These are phyloP conservation scores for Colossoma macropomum DNA, from an alignment of 2,113 vertebrate genomes.

Conservation along the genomic window DNA sequence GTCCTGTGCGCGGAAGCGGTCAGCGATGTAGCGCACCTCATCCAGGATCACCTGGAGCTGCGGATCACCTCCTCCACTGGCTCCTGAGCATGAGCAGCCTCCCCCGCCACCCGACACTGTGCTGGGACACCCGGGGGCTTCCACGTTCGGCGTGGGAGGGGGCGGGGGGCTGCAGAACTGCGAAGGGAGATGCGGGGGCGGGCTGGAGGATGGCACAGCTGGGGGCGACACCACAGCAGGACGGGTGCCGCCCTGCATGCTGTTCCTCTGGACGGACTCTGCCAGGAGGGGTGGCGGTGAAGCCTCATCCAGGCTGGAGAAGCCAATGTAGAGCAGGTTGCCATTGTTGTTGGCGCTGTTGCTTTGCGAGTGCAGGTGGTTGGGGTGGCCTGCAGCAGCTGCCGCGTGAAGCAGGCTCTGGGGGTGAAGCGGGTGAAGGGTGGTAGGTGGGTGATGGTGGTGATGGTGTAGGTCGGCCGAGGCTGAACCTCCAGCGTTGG, in stretches of 20 bases:
- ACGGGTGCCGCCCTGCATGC: slow-evolving; percentile 57
- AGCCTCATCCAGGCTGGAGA: slow-evolving; percentile 77
- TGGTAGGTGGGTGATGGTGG: slow-evolving; percentile 50
- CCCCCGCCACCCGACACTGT: slow-evolving; percentile 80
- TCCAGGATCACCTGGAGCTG: slow-evolving; percentile 81
- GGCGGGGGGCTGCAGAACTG: slow-evolving; percentile 77
- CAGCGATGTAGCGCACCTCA: slow-evolving; percentile 80
- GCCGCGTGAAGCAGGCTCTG: slow-evolving; percentile 66
- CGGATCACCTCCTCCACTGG: slow-evolving; percentile 71
- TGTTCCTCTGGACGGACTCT: slow-evolving; percentile 70
- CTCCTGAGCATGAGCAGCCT: slow-evolving; percentile 59
- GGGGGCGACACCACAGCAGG: slow-evolving; percentile 69
- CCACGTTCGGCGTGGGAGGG: slow-evolving; percentile 67
- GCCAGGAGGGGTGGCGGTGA: slow-evolving; percentile 62
- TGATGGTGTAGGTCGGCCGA: slow-evolving; percentile 42
- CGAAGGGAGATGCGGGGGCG: slow-evolving; percentile 83
- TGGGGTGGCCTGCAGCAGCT: slow-evolving; percentile 53
- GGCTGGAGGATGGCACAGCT: slow-evolving; percentile 77
- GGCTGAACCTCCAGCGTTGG: slow-evolving; percentile 59
- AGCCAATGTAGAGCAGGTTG: slow-evolving; percentile 80
- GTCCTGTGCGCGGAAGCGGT: slow-evolving; percentile 79
- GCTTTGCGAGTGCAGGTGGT: slow-evolving; percentile 71
- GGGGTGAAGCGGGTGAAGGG: slow-evolving; percentile 75
- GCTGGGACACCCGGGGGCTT: slow-evolving; percentile 75
- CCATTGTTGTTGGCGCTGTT: slow-evolving; percentile 77